Conservation (phyloP, 30 jellyfish, hydroid and myxozoan genomes). For the Hydra vulgaris region DNA sequence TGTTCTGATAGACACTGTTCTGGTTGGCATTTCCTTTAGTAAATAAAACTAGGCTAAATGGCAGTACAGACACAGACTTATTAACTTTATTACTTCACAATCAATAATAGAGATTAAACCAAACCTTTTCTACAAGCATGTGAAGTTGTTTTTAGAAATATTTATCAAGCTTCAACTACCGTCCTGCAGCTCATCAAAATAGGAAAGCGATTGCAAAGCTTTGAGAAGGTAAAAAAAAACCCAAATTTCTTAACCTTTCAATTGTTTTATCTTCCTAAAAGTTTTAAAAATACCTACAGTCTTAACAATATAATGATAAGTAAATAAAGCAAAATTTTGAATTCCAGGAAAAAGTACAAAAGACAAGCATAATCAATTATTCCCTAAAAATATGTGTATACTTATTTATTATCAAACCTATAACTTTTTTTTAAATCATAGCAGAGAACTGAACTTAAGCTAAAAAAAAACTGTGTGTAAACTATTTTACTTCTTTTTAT, state of each 20-base stretch:
- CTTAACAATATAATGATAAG: neutral
- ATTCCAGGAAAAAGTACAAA: neutral
- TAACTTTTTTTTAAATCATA: neutral
- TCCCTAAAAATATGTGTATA: neutral
- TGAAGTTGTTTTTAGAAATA: too few relatives aligned
- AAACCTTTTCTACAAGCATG: too few relatives aligned
- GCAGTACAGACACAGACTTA: conserved; percentile 4
- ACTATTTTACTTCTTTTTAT: neutral
- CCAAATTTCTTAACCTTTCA: neutral
- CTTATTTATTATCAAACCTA: neutral
- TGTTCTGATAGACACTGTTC: neutral
- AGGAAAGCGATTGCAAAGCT: too few relatives aligned
- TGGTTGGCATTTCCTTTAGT: conserved; percentile 17
- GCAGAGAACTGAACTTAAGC: neutral
- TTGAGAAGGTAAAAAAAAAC: neutral
- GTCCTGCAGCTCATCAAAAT: too few relatives aligned
- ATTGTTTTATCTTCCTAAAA: neutral
- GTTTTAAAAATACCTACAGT: neutral
- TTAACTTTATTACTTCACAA: too few relatives aligned
- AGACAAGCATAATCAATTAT: neutral
- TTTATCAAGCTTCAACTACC: too few relatives aligned
- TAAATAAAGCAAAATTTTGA: neutral
- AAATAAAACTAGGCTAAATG: conserved; percentile 12
- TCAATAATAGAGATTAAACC: too few relatives aligned
- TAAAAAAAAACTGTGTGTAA: neutral